These are phyloP conservation scores for Ianthella basta DNA, from an alignment of 37 sponge, comb jelly and placozoan genomes.

Conservation along the genomic window DNA sequence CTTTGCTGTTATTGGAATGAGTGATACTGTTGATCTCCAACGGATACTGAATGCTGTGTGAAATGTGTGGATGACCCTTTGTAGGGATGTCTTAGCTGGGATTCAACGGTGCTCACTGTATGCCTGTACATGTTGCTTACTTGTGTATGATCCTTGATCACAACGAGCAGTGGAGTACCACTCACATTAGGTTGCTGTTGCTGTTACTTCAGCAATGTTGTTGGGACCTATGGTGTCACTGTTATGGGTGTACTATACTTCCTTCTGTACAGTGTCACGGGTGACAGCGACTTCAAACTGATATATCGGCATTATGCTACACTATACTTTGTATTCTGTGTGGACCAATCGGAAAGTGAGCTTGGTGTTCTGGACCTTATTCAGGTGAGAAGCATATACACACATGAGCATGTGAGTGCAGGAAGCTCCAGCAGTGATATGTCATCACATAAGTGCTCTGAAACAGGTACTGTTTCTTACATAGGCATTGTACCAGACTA, in stretches of 20 bases:
- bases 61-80: not conserved
- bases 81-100: not conserved
- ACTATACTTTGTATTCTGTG: conserved; percentile 99
- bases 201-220: too few species aligned
- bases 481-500: too few species aligned
- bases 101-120: not conserved
- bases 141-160: too few species aligned
- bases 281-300: conserved; percentile 83
- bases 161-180: too few species aligned
- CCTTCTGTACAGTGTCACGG: conserved; percentile 52
- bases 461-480: too few species aligned
- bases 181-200: too few species aligned
- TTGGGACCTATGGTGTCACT: too few species aligned
- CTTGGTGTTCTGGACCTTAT: conserved; percentile 98
- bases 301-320: conserved; percentile 99
- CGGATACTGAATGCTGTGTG: too few species aligned
- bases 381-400: conserved; percentile 63
- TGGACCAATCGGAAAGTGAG: conserved; percentile 96
- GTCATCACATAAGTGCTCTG: not conserved
- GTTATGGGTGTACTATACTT: too few species aligned
- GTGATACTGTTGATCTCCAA: too few species aligned
- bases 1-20: too few species aligned
- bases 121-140: not conserved
- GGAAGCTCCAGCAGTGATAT: not conserved
- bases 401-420: not conserved